phyloP scores from a whole-genome alignment of 2,797 vertebrate species.

The Crypturellus tataupa region DNA sequence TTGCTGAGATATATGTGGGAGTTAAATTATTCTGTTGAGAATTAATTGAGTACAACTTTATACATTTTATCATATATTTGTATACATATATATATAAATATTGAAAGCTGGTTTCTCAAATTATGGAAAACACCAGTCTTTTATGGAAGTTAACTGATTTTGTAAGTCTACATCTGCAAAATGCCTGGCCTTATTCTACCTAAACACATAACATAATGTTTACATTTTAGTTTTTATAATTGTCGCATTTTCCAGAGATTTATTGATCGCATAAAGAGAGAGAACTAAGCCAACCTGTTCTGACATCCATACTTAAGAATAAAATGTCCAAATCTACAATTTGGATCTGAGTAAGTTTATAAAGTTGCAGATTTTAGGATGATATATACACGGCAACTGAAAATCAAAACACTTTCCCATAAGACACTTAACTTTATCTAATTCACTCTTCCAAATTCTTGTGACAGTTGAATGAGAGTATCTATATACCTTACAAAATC shows the following conservation, averaged over 20 bases:
- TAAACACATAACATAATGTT: not conserved
- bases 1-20: conserved; percentile 1
- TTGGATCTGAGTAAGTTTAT: not conserved
- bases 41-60: conserved; percentile 27
- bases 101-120: conserved; percentile 27
- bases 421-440: not conserved
- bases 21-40: not conserved
- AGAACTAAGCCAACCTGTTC: not conserved
- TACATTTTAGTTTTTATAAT: not conserved
- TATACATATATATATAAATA: conserved; percentile 8
- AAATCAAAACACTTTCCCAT: not conserved
- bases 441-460: not conserved
- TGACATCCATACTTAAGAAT: not conserved
- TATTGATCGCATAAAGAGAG: not conserved
- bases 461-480: not conserved
- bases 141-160: not conserved
- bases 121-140: conserved; percentile 24
- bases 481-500: not conserved
- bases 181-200: not conserved
- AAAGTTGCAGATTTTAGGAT: not conserved
- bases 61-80: conserved; percentile 37
- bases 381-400: not conserved
- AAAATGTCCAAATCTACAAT: not conserved
- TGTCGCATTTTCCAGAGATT: not conserved
- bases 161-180: not conserved